These are phyloP conservation scores for Acholoe squamosa DNA, from an alignment of 2,888 invertebrate genomes.

Conservation along the genomic window DNA sequence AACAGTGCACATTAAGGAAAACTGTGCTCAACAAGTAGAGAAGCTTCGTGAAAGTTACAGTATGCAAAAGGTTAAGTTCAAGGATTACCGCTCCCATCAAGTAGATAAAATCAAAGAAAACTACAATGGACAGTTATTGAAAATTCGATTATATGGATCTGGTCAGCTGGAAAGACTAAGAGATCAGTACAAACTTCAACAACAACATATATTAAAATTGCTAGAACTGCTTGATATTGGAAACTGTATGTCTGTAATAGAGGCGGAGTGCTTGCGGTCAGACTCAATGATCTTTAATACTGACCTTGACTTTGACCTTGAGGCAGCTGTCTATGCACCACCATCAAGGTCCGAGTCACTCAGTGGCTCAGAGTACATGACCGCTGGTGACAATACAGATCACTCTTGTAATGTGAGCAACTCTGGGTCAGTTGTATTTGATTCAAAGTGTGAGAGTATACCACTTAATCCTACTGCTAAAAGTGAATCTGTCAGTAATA, in stretches of 20 bases:
- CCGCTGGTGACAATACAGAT: constrained; percentile 65
- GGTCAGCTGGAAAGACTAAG: constrained; percentile 94
- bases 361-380: constrained; percentile 65
- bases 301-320: constrained; percentile 73
- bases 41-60: constrained; percentile 96
- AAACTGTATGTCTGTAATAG: constrained; percentile 88
- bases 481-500: not conserved
- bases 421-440: not conserved
- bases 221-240: constrained; percentile 96
- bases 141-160: constrained; percentile 96
- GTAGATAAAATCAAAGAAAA: constrained; percentile 97
- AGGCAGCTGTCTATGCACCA: constrained; percentile 44
- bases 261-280: constrained; percentile 88
- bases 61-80: constrained; percentile 92
- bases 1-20: constrained; percentile 93
- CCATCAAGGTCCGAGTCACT: not conserved
- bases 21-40: constrained; percentile 96
- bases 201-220: constrained; percentile 96
- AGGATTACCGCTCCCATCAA: constrained; percentile 95
- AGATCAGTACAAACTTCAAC: constrained; percentile 97
- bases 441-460: not conserved
- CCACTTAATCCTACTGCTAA: not conserved
- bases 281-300: constrained; percentile 87
- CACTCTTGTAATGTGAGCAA: constrained; percentile 28
- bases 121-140: constrained; percentile 96